A percentile compares a stretch with the other conserved stretches of the same genome.
These are phyloP conservation scores for Archocentrus centrarchus DNA, from an alignment of 2,113 vertebrate species.

Conservation along the genomic window DNA sequence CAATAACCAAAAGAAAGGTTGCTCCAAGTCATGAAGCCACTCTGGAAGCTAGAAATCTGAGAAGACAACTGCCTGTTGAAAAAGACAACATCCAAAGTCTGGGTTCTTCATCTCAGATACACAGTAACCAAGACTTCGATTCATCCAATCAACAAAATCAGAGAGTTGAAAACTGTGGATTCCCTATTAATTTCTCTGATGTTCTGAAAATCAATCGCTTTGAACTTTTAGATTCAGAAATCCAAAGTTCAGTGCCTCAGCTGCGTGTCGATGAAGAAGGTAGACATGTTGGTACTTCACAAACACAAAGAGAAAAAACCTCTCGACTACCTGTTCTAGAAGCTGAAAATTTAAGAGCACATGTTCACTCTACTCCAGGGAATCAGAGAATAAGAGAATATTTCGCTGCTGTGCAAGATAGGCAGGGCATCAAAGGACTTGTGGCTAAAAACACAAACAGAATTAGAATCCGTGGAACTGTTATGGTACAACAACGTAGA, in stretches of 20 bases:
- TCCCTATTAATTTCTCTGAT: background rate
- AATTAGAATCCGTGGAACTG: conserved; percentile 16
- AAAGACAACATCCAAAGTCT: conserved; percentile 32
- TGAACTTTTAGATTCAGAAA: conserved; percentile 26
- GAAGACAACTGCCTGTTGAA: conserved; percentile 15
- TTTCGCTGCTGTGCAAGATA: conserved; percentile 8
- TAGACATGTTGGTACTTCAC: conserved; percentile 22
- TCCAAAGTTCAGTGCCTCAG: background rate
- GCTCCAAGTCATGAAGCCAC: background rate
- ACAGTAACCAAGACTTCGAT: background rate
- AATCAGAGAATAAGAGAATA: background rate
- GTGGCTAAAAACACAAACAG: conserved; percentile 4
- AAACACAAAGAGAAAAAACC: conserved; percentile 12
- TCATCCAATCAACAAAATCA: conserved; percentile 5
- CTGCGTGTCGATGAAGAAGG: background rate
- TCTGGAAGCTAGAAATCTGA: background rate
- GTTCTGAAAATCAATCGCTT: background rate
- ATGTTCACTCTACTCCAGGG: background rate
- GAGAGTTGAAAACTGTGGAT: conserved; percentile 27
- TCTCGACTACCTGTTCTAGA: conserved; percentile 22
- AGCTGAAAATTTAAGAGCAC: conserved; percentile 3
- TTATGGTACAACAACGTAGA: conserved; percentile 1
- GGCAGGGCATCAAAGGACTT: background rate
- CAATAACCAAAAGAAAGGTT: background rate
- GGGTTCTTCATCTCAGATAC: conserved; percentile 2